Conservation (phyloP, 2,797 vertebrate genomes). For the Rachycentron canadum region DNA sequence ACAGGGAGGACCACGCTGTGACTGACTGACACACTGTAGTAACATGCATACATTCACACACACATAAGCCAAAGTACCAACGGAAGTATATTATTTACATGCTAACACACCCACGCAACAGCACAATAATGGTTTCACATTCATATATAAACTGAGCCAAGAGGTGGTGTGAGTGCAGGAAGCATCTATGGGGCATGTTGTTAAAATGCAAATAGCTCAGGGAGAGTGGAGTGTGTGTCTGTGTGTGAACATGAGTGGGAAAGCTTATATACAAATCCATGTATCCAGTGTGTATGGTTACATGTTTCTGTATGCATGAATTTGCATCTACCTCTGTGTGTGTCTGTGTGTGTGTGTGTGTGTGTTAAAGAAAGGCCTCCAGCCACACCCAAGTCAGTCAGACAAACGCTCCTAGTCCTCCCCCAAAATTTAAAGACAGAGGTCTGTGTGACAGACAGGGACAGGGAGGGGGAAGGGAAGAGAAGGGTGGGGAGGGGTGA, state of each 20-base stretch:
- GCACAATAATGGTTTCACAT: conserved; percentile 51
- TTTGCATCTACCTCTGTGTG: conserved; percentile 33
- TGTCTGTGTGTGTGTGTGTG: conserved; percentile 5
- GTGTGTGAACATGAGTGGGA: conserved; percentile 1
- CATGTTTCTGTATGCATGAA: not conserved
- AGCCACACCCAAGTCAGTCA: conserved; percentile 57
- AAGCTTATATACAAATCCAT: not conserved
- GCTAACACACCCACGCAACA: conserved; percentile 59
- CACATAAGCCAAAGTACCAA: conserved; percentile 32
- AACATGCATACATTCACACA: conserved; percentile 34
- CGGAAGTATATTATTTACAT: conserved; percentile 72
- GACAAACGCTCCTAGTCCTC: conserved; percentile 37
- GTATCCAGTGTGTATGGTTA: not conserved
- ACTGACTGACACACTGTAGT: conserved; percentile 73
- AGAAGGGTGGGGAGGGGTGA: not conserved
- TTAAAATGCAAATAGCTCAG: conserved; percentile 73
- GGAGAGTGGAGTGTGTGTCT: not conserved
- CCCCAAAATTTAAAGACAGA: conserved; percentile 69
- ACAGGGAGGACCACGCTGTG: conserved; percentile 73
- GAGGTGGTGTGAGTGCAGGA: conserved; percentile 53
- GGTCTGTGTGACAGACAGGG: conserved; percentile 57
- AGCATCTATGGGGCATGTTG: conserved; percentile 60
- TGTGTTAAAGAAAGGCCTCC: conserved; percentile 35
- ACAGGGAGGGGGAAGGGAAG: conserved; percentile 27
- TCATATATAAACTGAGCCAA: conserved; percentile 58